Conservation (phyloP, 2,113 vertebrate genomes). For the Nibea albiflora region DNA sequence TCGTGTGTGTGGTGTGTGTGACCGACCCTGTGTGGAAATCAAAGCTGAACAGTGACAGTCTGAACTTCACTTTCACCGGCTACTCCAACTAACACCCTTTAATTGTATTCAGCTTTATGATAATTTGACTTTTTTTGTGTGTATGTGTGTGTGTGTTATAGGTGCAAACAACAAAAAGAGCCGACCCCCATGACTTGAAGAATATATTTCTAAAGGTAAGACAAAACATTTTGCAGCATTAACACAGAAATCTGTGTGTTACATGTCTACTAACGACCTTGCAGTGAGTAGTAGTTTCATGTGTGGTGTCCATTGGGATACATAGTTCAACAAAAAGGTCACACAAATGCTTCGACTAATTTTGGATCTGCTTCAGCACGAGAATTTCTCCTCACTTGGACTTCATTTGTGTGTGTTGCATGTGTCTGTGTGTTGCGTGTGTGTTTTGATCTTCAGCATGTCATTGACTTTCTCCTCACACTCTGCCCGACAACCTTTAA, state of each 20-base stretch:
- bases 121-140: background rate
- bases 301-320: slow-evolving; percentile 49
- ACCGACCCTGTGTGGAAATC: slow-evolving; percentile 36
- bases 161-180: slow-evolving; percentile 92
- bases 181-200: slow-evolving; percentile 91
- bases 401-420: slow-evolving; percentile 35
- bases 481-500: background rate
- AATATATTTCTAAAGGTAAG: slow-evolving; percentile 94
- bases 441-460: slow-evolving; percentile 34
- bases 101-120: background rate
- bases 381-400: slow-evolving; percentile 42
- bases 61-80: slow-evolving; percentile 37
- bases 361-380: slow-evolving; percentile 85
- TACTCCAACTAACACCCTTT: background rate
- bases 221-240: background rate
- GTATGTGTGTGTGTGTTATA: slow-evolving; percentile 69
- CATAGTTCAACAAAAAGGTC: slow-evolving; percentile 87
- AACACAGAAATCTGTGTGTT: background rate
- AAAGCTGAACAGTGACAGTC: slow-evolving; percentile 41
- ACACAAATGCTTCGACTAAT: slow-evolving; percentile 87
- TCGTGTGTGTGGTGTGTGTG: background rate
- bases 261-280: slow-evolving; percentile 1
- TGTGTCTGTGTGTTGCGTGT: slow-evolving; percentile 28
- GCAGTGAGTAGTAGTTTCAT: slow-evolving; percentile 19
- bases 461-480: slow-evolving; percentile 9